Conservation (phyloP, 1,140 invertebrate genomes). For the Ylistrum balloti region DNA sequence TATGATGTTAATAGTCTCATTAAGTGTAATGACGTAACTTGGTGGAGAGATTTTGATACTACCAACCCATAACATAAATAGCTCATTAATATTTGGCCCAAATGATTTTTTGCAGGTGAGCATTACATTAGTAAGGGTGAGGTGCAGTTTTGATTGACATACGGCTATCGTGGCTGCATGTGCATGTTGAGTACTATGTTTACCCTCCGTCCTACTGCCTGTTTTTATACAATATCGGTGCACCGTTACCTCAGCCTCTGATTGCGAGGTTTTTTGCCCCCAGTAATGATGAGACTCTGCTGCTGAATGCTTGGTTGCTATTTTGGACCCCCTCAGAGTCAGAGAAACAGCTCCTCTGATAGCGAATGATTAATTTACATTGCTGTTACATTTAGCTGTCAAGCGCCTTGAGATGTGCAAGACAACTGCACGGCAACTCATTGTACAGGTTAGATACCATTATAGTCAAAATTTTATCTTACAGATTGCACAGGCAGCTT, state of each 20-base stretch:
- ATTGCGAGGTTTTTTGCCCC: background rate
- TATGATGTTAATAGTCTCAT: background rate
- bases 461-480: conserved; percentile 35
- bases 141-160: conserved; percentile 4
- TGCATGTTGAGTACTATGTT: background rate
- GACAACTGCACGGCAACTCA: conserved; percentile 25
- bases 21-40: background rate
- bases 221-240: conserved; percentile 27
- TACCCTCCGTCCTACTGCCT: background rate
- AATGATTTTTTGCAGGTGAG: background rate
- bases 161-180: background rate
- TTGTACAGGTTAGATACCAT: conserved; percentile 26
- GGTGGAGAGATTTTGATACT: background rate
- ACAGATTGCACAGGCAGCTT: conserved; percentile 24
- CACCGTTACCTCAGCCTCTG: conserved; percentile 8
- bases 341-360: conserved; percentile 15
- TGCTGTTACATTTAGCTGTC: conserved; percentile 30
- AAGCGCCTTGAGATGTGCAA: background rate
- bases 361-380: conserved; percentile 35
- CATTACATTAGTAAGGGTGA: background rate
- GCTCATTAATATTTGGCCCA: background rate
- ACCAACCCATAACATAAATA: background rate
- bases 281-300: conserved; percentile 25
- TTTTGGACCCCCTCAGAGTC: conserved; percentile 37
- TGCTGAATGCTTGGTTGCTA: conserved; percentile 32